phyloP scores from a whole-genome alignment of 92 coral and sea anemone species.

The Plumapathes pennacea region DNA sequence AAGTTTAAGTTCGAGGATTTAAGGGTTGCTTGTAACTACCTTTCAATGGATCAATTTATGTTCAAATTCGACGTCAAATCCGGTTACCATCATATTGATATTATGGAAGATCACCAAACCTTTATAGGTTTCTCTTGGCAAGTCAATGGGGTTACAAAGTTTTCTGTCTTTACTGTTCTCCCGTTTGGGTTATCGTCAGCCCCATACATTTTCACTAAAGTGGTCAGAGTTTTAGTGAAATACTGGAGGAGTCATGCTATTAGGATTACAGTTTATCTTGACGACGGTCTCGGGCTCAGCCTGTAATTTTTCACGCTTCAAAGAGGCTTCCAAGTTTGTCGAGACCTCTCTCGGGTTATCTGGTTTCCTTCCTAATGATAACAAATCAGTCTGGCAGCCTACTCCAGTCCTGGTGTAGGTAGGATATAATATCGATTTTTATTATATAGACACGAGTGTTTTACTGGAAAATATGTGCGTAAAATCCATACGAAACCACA shows the following conservation, averaged over 20 bases:
- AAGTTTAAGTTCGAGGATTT: conserved; percentile 16
- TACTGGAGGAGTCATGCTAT: conserved; percentile 5
- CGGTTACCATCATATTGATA: conserved; percentile 27
- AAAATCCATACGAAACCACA: too few relatives aligned
- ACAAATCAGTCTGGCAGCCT: too few relatives aligned
- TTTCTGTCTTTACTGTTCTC: conserved; percentile 27
- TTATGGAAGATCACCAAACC: conserved; percentile 14
- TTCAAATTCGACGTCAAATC: conserved; percentile 29
- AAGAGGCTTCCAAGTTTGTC: too few relatives aligned
- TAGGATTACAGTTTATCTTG: conserved; percentile 19
- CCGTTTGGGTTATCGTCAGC: conserved; percentile 33
- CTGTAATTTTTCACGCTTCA: too few relatives aligned
- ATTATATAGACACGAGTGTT: too few relatives aligned
- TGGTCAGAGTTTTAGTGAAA: conserved; percentile 9
- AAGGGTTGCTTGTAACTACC: conserved; percentile 2
- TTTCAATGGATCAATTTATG: conserved; percentile 17
- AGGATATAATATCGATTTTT: too few relatives aligned
- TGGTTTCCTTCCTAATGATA: too few relatives aligned
- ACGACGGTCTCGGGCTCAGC: conserved; percentile 11
- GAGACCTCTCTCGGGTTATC: too few relatives aligned
- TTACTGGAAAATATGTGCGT: too few relatives aligned
- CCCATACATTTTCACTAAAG: conserved; percentile 13
- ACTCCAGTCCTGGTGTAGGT: too few relatives aligned
- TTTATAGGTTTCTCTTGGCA: conserved; percentile 25
- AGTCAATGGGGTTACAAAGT: background rate